Base-by-base conservation (phyloP, 2,797 vertebrate species). In the Myoxocephalus aenaeus region DNA sequence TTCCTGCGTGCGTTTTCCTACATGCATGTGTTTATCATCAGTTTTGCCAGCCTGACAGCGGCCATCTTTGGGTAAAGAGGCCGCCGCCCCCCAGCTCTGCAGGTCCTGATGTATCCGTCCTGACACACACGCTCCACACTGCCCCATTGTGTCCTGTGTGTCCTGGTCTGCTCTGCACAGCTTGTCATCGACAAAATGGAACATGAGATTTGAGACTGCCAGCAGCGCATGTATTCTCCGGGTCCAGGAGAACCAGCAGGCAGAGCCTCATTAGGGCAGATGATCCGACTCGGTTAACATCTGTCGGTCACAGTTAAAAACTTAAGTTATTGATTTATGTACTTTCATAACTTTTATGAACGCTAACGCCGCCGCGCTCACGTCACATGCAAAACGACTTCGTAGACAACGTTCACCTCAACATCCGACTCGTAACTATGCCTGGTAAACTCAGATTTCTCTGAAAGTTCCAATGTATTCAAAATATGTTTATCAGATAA, bases 141-240 rank as follows among this genome's bases (percentile, higher is more conserved):
- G 48, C 48, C 70, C 57, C 9, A 27, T 51, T 48, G 58, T 56
- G 50, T 71, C 77, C 70, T 70, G 59, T 73, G 51, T 54, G 67
- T 10, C 3, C 65, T 27, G 40, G 50, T 72, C 63, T 70, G 27
- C 51, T 38, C 75, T 48, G 65, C 73, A 67, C 51, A 56, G 56
- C 67, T 36, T 40, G 70, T 67, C 81, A 75, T 66, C 75, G 38
- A 50, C 80, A 77, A 72, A 70, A 54, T 75, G 50, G 62, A 53
- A 81, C 27, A 64, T 77, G 46, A 17, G 73, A 65, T 80, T 70
- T 70, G 42, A 36, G 54, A 54, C 53, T 56, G 65, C 77, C 38
- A 69, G 64, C 42, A 57, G 57, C 22, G 12, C 44, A 63, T 71
- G 77, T 73, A 71, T 58, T 72, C 34, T 22, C 25, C 25, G 9